Base-by-base conservation (phyloP, 2,113 vertebrate species). In the Raphicerus campestris region DNA sequence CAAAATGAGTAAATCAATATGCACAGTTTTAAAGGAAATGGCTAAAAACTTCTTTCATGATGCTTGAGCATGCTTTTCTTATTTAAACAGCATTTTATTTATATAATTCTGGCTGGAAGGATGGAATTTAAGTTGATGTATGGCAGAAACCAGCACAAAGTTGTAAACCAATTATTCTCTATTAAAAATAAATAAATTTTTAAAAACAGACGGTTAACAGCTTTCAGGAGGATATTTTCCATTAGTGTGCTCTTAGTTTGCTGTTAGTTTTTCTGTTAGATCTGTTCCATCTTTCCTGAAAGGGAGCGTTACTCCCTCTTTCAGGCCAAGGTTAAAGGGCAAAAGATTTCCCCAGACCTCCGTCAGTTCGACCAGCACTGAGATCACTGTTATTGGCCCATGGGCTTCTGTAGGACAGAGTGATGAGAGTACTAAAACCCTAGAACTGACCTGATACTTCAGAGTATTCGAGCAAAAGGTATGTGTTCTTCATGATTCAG, bases 1-100 rank as follows among this genome's bases (percentile, higher is more conserved):
- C 15, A 60, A 94, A 96, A 87, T 55, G 24, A 51, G 28, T 75
- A 81, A 81, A 32, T 93, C 7, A 42, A 49, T 8, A 32, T 53
- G 11, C 4, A n/a, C 14, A 70, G 30, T 80, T 95, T 75, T 66
- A 93, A 89, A 94, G 26, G 7, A 89, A 78, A 60, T 84, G 42
- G 19, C 56, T 63, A 39, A 93, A 49, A 84, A 78, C 24, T 24
- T 26, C 89, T 63, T 88, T 87, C 16, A 2, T 35, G 22, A 80
- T 11, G 4, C 17, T 32, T n/a, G 22, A 86, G 83, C 4, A 45
- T 15, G 0, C 6, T 15, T 82, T 7, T 30, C 26, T 87, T 20
- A 51, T 78, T 73, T 14, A 94, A 77, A n/a, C 61, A 2, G 47
- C 10, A 70, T 58, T 93, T 42, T 42, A 75, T 75, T 75, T 75